Evolutionary conservation across 2,888 invertebrate species (phyloP).

Genomic region (Agrotis exclamationis): DNA sequence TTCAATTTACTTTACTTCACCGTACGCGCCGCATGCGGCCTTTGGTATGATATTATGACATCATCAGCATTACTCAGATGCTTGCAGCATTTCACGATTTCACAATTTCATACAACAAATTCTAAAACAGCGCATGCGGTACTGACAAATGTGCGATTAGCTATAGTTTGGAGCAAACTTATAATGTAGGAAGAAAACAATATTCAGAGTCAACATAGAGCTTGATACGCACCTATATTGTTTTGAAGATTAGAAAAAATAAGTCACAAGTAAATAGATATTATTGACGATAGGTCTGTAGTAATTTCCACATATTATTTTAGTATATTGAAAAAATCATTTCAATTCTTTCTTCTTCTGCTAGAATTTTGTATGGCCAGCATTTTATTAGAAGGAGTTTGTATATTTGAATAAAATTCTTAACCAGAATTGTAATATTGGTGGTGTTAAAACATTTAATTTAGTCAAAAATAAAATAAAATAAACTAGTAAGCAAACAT

Average conservation of each 20-base stretch:
- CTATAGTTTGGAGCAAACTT: no score
- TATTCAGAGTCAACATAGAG: no score
- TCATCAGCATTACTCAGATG: no score
- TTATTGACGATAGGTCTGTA: background rate
- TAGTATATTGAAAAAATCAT: no score
- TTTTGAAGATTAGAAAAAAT: background rate
- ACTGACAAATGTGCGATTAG: no score
- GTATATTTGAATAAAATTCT: background rate
- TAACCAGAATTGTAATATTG: background rate
- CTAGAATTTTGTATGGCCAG: slow-evolving; percentile 38
- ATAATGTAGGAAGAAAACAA: background rate
- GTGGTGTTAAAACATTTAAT: background rate
- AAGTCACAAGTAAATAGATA: background rate
- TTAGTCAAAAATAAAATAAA: slow-evolving; percentile 15
- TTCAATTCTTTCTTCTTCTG: slow-evolving; percentile 6
- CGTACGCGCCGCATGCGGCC: no score
- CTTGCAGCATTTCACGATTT: no score
- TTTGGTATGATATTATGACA: no score
- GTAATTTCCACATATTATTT: no score
- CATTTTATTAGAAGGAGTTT: slow-evolving; percentile 6
- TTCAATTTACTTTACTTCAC: no score
- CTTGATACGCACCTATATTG: slow-evolving; percentile 5
- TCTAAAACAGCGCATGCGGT: no score
- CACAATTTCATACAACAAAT: no score
- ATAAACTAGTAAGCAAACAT: background rate